Evolutionary conservation across 2,797 vertebrate genomes (phyloP).

Genomic region (Coilia nasus): DNA sequence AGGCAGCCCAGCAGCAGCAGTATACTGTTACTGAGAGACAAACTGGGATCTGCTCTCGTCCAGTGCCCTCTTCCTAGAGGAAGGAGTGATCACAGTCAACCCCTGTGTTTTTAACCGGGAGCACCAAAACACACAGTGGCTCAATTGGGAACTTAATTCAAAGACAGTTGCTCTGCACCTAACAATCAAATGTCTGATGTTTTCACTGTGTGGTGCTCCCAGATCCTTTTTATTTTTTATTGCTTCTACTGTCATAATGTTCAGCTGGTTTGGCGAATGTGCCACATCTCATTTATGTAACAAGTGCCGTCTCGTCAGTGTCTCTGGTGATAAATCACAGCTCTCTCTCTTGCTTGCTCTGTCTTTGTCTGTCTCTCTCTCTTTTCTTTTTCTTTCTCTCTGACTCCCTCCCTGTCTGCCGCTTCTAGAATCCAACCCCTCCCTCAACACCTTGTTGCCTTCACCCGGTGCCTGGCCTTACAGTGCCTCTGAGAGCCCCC

Average conservation of each 20-base stretch:
- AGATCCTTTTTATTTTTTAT: background rate
- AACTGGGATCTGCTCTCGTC: background rate
- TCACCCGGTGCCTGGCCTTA: constrained; percentile 96
- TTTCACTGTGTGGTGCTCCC: background rate
- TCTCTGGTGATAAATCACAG: background rate
- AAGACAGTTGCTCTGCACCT: no score
- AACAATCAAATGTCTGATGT: background rate
- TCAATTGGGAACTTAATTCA: background rate
- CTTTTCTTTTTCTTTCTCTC: background rate
- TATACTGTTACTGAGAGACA: background rate
- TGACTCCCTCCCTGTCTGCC: background rate
- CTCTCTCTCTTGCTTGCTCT: background rate
- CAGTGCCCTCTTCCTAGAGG: background rate
- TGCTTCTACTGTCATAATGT: background rate
- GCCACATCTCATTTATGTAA: background rate
- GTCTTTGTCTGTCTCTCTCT: no score
- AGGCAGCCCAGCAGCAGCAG: background rate
- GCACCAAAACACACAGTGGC: background rate
- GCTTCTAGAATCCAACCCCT: constrained; percentile 85
- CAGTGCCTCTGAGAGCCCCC: constrained; percentile 93
- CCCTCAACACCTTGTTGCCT: constrained; percentile 97
- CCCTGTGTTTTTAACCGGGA: background rate
- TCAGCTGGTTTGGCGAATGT: no score
- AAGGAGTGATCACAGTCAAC: background rate
- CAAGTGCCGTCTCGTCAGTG: background rate